A percentile compares a stretch with the other conserved stretches of the same genome.
These are phyloP conservation scores for Bombylius discolor DNA, from an alignment of 2,888 invertebrate species.

Conservation along the genomic window DNA sequence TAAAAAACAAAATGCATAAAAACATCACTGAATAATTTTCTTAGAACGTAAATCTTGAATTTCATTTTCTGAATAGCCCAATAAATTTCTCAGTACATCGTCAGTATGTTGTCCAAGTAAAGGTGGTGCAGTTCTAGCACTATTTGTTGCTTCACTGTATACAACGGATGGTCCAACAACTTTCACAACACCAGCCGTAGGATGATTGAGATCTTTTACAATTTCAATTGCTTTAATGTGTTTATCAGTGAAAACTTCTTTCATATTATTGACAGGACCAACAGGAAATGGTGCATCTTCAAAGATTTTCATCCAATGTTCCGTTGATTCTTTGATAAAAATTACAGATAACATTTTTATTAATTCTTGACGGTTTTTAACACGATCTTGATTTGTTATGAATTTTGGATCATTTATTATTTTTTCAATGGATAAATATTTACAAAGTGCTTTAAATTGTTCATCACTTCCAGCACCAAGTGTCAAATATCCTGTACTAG, in stretches of 20 bases:
- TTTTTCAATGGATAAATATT: constrained; percentile 45
- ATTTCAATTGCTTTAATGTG: constrained; percentile 64
- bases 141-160: constrained; percentile 60
- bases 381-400: constrained; percentile 58
- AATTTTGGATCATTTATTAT: constrained; percentile 53
- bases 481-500: constrained; percentile 70
- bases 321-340: constrained; percentile 49
- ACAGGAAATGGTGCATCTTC: constrained; percentile 67
- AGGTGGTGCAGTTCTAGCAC: constrained; percentile 65
- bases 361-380: constrained; percentile 59
- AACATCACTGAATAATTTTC: constrained; percentile 24
- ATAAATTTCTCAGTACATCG: constrained; percentile 53
- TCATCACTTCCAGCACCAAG: constrained; percentile 77
- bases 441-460: constrained; percentile 64
- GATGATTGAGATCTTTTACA: constrained; percentile 58
- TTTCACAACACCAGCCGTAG: constrained; percentile 55
- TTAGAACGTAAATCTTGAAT: constrained; percentile 37
- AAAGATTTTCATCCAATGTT: constrained; percentile 62
- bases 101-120: constrained; percentile 76
- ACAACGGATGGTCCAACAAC: constrained; percentile 78
- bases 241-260: constrained; percentile 75
- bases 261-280: constrained; percentile 79
- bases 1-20: background rate
- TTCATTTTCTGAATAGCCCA: constrained; percentile 48
- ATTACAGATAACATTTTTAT: constrained; percentile 47